phyloP scores from a whole-genome alignment of 2,113 vertebrate genomes.

The Natator depressus region DNA sequence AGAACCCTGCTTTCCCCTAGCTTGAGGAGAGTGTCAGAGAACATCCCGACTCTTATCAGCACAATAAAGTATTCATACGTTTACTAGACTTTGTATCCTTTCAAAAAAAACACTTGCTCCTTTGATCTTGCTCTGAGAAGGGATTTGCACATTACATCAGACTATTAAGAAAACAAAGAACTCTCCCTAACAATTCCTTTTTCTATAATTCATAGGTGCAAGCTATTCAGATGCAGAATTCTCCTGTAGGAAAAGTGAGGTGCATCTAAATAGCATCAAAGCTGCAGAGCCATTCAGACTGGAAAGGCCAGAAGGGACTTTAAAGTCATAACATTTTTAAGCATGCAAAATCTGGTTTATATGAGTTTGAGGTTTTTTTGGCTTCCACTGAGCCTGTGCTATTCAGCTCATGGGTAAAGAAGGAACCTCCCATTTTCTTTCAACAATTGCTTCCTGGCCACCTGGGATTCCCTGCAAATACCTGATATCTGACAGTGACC shows the following conservation, averaged over 20 bases:
- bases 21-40: neutral
- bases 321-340: accelerated
- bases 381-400: neutral
- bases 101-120: slow-evolving; percentile 30
- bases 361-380: neutral
- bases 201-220: neutral
- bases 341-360: neutral
- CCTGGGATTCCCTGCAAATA: neutral
- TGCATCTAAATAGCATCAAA: neutral
- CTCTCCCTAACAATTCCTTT: neutral
- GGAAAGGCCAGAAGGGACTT: slow-evolving; percentile 27
- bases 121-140: slow-evolving; percentile 21
- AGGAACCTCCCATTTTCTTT: accelerated
- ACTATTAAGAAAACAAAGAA: slow-evolving; percentile 50
- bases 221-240: neutral
- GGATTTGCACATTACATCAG: slow-evolving; percentile 33
- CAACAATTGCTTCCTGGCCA: neutral
- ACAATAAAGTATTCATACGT: slow-evolving; percentile 44
- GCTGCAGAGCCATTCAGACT: neutral
- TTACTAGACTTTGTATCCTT: slow-evolving; percentile 38
- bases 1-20: neutral
- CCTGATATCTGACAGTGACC: neutral
- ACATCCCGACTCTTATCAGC: slow-evolving; percentile 22
- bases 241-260: neutral
- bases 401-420: neutral